These are phyloP conservation scores for Lithophane socia DNA, from an alignment of 2,888 invertebrate species.

Conservation along the genomic window DNA sequence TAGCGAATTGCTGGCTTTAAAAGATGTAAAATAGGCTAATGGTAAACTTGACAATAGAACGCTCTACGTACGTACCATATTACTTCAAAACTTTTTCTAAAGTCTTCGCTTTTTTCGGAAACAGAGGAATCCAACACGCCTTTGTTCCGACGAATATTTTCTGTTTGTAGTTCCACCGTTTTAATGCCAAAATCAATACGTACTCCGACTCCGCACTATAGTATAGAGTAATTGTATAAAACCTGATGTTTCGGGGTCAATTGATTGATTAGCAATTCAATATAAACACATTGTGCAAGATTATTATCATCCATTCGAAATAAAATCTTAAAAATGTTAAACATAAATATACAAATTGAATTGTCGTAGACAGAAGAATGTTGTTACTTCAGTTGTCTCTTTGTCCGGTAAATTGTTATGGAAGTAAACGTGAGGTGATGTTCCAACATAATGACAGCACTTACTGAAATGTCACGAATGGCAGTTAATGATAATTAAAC, in stretches of 20 bases:
- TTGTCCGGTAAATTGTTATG: constrained; percentile 30
- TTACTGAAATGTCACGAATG: constrained; percentile 47
- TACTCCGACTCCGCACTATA: constrained; percentile 10
- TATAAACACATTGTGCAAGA: constrained; percentile 49
- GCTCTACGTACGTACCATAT: neutral
- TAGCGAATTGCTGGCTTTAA: constrained; percentile 20
- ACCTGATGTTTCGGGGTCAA: constrained; percentile 53
- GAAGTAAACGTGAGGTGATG: constrained; percentile 3
- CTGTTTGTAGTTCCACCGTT: neutral
- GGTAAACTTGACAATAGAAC: constrained; percentile 30
- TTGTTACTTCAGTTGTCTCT: neutral
- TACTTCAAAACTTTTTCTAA: constrained; percentile 21
- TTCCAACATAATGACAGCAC: constrained; percentile 31
- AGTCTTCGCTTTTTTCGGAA: neutral
- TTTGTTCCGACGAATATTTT: neutral
- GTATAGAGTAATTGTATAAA: constrained; percentile 36
- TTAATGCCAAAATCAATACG: constrained; percentile 26
- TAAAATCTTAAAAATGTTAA: constrained; percentile 11
- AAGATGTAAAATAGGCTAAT: constrained; percentile 43
- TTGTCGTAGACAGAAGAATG: neutral
- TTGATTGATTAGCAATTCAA: constrained; percentile 57
- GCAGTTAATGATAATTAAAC: constrained; percentile 26
- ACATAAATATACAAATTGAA: too few species aligned
- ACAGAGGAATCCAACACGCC: neutral
- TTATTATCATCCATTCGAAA: constrained; percentile 25